Evolutionary conservation across 2,888 invertebrate genomes (phyloP).

Genomic region (Halictus quadricinctus): DNA sequence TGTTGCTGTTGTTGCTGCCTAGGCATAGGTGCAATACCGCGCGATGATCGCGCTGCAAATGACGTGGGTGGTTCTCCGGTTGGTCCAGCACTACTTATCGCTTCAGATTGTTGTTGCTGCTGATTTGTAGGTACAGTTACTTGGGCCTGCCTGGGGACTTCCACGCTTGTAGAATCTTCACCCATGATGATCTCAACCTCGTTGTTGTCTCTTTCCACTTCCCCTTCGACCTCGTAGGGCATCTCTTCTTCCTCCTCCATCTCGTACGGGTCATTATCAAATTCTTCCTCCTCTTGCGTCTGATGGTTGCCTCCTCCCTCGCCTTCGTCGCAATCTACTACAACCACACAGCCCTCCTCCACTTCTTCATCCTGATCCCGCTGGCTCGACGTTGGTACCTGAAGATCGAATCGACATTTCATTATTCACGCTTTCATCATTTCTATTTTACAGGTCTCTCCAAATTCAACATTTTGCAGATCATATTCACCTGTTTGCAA

Average conservation of each 20-base stretch:
- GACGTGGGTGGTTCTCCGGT: constrained; percentile 80
- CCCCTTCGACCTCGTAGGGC: constrained; percentile 79
- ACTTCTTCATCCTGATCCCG: constrained; percentile 87
- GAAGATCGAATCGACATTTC: constrained; percentile 72
- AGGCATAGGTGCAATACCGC: constrained; percentile 84
- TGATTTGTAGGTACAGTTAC: constrained; percentile 82
- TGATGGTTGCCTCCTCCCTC: constrained; percentile 83
- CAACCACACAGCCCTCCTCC: constrained; percentile 90
- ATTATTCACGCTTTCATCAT: neutral
- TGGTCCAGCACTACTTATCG: constrained; percentile 88
- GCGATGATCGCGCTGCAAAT: constrained; percentile 77
- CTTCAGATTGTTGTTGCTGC: constrained; percentile 86
- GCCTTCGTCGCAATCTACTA: constrained; percentile 91
- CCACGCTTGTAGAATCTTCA: constrained; percentile 84
- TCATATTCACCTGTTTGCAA: too few species aligned
- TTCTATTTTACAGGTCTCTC: neutral
- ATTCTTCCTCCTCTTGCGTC: constrained; percentile 83
- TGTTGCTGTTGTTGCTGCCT: constrained; percentile 83
- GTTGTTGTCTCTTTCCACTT: constrained; percentile 85
- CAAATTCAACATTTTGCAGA: too few species aligned
- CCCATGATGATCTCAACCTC: constrained; percentile 86
- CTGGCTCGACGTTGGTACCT: constrained; percentile 94
- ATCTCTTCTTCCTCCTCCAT: constrained; percentile 81
- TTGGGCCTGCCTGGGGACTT: constrained; percentile 85
- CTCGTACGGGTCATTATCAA: constrained; percentile 83